Evolutionary conservation across 2,113 vertebrate genomes (phyloP).

Genomic region (Panthera leo): DNA sequence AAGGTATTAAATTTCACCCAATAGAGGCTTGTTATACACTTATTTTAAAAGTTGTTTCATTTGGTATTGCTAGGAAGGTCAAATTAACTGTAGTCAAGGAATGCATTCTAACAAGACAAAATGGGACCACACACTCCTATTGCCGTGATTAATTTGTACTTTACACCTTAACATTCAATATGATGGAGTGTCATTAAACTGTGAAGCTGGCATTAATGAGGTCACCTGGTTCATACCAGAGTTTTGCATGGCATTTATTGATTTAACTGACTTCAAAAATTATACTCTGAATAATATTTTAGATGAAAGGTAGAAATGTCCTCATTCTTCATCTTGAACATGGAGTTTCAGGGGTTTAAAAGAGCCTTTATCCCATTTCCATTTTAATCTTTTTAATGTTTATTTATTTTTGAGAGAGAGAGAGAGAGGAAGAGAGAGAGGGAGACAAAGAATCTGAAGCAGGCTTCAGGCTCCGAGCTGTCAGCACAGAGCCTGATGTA

Average conservation of each 20-base stretch:
- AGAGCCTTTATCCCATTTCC: not conserved
- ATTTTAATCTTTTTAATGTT: no score
- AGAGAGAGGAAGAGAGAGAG: no score
- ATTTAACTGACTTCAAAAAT: constrained; percentile 30
- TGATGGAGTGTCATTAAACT: constrained; percentile 26
- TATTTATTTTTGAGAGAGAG: no score
- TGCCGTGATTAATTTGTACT: constrained; percentile 16
- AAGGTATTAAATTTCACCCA: not conserved
- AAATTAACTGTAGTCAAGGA: constrained; percentile 28
- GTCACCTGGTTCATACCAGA: not conserved
- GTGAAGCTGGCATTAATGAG: constrained; percentile 33
- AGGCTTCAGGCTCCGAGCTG: no score
- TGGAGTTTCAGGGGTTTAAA: constrained; percentile 21
- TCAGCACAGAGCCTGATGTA: no score
- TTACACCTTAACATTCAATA: constrained; percentile 15
- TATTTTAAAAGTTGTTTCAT: constrained; percentile 26
- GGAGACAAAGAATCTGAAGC: no score
- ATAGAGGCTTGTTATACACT: not conserved
- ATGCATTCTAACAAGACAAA: constrained; percentile 5
- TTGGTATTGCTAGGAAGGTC: constrained; percentile 32
- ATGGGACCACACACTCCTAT: not conserved
- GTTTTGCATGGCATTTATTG: constrained; percentile 11
- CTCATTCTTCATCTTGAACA: not conserved
- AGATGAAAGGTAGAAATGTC: constrained; percentile 26
- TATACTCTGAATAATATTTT: constrained; percentile 23